phyloP scores from a whole-genome alignment of 2,797 vertebrate species.

The Bovichtus variegatus region DNA sequence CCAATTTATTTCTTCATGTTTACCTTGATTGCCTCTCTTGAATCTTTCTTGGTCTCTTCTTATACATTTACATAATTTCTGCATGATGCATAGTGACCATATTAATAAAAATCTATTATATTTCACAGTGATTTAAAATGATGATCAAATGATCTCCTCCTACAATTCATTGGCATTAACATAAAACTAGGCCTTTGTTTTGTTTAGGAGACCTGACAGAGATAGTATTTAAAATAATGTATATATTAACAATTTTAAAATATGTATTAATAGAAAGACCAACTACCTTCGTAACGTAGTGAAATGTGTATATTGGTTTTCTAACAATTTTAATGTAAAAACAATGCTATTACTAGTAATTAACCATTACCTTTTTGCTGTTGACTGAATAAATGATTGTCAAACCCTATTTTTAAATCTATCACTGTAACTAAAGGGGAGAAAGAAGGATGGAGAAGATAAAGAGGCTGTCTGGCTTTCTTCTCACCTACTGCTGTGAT shows the following conservation, averaged over 20 bases:
- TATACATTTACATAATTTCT: conserved; percentile 10
- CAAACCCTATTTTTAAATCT: not conserved
- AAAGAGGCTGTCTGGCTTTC: conserved; percentile 35
- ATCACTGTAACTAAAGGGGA: conserved; percentile 9
- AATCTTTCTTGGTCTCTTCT: conserved; percentile 27
- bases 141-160: not conserved
- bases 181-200: not conserved
- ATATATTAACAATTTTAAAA: too few species aligned
- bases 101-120: not conserved
- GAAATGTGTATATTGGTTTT: not conserved
- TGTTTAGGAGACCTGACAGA: not conserved
- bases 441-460: conserved; percentile 12
- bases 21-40: conserved; percentile 46
- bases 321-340: not conserved
- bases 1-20: conserved; percentile 5
- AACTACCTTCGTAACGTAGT: not conserved
- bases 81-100: not conserved
- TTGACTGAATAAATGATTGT: not conserved
- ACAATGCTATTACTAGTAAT: not conserved
- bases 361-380: not conserved
- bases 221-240: not conserved
- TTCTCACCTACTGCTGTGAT: conserved; percentile 48
- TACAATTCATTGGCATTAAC: not conserved
- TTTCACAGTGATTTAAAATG: not conserved
- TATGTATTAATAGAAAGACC: not conserved